phyloP scores from a whole-genome alignment of 2,113 vertebrate species.

The Chloropsis cyanopogon region DNA sequence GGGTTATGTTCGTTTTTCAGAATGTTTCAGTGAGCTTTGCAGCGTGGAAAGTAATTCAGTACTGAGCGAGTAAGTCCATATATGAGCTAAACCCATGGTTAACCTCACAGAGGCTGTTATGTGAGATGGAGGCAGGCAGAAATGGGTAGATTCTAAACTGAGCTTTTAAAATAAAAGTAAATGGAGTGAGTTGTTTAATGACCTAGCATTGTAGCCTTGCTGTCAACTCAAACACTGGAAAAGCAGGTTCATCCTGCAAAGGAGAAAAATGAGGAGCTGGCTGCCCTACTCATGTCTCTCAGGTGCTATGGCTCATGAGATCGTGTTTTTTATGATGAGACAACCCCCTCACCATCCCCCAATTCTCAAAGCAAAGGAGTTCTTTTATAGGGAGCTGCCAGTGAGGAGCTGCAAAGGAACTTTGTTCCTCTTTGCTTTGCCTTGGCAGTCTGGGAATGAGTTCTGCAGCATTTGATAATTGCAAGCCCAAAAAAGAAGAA shows the following conservation, averaged over 20 bases:
- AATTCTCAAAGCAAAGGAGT: neutral
- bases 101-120: constrained; percentile 55
- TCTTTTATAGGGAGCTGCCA: neutral
- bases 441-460: neutral
- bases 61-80: constrained; percentile 29
- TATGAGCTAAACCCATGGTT: constrained; percentile 58
- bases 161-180: constrained; percentile 70
- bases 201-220: constrained; percentile 45
- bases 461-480: neutral
- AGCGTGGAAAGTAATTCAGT: constrained; percentile 61
- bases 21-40: constrained; percentile 59
- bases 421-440: neutral
- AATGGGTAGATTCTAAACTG: constrained; percentile 60
- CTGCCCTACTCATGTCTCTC: neutral
- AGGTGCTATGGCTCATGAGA: neutral
- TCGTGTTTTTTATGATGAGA: neutral
- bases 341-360: neutral
- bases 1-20: constrained; percentile 46
- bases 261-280: neutral
- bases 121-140: constrained; percentile 46
- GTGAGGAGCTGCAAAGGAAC: neutral
- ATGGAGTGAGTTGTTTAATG: constrained; percentile 66
- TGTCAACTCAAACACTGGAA: constrained; percentile 46
- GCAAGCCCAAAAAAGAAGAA: neutral
- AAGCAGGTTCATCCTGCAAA: constrained; percentile 26